These are phyloP conservation scores for Macrosteles quadrilineatus DNA, from an alignment of 1,140 invertebrate genomes.

Conservation along the genomic window DNA sequence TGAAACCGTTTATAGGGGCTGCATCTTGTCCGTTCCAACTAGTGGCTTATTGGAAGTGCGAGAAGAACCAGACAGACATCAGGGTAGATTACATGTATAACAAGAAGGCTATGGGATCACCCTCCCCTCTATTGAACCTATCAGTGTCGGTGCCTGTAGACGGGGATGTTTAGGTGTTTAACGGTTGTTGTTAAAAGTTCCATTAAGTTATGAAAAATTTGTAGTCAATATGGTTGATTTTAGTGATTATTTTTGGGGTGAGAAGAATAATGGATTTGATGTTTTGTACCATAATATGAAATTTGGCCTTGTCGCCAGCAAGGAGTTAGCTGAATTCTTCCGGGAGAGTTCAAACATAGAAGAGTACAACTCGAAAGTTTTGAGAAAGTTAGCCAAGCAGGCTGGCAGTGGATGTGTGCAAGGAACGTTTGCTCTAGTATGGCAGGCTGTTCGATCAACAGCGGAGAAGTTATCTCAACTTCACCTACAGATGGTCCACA, in stretches of 20 bases:
- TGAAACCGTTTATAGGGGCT: slow-evolving; percentile 77
- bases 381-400: slow-evolving; percentile 81
- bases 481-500: slow-evolving; percentile 90
- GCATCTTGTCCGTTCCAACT: slow-evolving; percentile 87
- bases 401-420: slow-evolving; percentile 74
- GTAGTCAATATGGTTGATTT: slow-evolving; percentile 72
- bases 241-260: slow-evolving; percentile 76
- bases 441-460: slow-evolving; percentile 83
- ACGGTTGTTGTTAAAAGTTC: too few species aligned
- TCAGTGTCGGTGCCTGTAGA: slow-evolving; percentile 84
- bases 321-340: slow-evolving; percentile 92
- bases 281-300: slow-evolving; percentile 98
- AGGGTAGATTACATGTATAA: slow-evolving; percentile 96
- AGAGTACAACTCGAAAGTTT: slow-evolving; percentile 83
- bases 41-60: slow-evolving; percentile 96
- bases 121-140: slow-evolving; percentile 84
- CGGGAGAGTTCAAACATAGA: slow-evolving; percentile 84
- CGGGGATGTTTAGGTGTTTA: slow-evolving; percentile 82
- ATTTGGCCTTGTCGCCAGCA: slow-evolving; percentile 90
- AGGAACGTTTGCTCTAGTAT: slow-evolving; percentile 90
- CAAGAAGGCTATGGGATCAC: slow-evolving; percentile 81
- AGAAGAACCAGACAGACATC: slow-evolving; percentile 82
- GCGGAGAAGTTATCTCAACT: slow-evolving; percentile 86
- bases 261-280: slow-evolving; percentile 91
- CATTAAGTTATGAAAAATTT: slow-evolving; percentile 17